These are phyloP conservation scores for Seriola rivoliana DNA, from an alignment of 2,113 vertebrate species.

Conservation along the genomic window DNA sequence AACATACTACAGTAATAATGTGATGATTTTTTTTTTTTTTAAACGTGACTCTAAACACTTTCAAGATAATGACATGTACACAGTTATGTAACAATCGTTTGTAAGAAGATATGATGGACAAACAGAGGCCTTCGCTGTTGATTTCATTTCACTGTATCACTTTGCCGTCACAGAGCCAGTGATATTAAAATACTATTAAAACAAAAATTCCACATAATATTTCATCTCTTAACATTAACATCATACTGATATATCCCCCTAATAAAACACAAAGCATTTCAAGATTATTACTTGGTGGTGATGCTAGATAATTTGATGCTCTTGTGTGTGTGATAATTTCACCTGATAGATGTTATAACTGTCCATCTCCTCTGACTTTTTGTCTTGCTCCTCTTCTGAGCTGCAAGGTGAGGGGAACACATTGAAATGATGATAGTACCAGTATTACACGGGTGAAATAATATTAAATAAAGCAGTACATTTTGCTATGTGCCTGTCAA, in stretches of 20 bases:
- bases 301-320: background rate
- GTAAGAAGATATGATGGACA: background rate
- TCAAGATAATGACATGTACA: background rate
- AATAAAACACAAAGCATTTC: background rate
- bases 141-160: background rate
- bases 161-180: background rate
- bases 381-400: slow-evolving; percentile 91
- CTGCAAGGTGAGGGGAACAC: slow-evolving; percentile 49
- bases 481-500: background rate
- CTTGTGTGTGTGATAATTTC: slow-evolving; percentile 29
- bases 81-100: background rate
- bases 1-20: background rate
- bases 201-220: background rate
- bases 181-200: background rate
- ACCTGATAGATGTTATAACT: slow-evolving; percentile 88
- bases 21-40: too few relatives aligned
- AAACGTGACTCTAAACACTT: background rate
- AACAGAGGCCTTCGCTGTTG: background rate
- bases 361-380: slow-evolving; percentile 83
- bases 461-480: background rate
- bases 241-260: background rate
- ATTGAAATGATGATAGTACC: background rate
- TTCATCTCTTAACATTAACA: background rate
- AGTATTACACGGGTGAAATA: background rate
- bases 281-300: background rate